Percentiles rank a stretch among this genome's conserved stretches.
Evolutionary conservation across 2,113 vertebrate genomes (phyloP).

Genomic region (Myrmecobius fasciatus): DNA sequence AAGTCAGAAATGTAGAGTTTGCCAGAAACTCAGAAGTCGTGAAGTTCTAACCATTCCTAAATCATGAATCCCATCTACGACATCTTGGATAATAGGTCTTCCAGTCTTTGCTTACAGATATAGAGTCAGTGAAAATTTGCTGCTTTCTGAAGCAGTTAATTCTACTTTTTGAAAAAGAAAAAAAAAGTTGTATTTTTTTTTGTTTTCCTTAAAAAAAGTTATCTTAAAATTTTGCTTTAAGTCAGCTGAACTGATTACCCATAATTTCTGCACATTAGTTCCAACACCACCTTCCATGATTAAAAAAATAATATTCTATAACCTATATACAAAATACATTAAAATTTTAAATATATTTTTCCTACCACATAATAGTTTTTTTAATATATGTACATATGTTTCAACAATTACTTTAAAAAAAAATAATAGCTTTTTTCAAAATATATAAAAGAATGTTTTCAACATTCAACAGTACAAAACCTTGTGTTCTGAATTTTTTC

Average conservation of each 20-base stretch:
- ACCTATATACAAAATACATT: not conserved
- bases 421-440: too few relatives aligned
- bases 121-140: not conserved
- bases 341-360: not conserved
- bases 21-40: not conserved
- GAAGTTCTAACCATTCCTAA: not conserved
- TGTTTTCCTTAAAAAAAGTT: not conserved
- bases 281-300: not conserved
- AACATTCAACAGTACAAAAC: too few relatives aligned
- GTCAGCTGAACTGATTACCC: not conserved
- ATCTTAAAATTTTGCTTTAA: not conserved
- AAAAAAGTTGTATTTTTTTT: not conserved
- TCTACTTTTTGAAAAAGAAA: not conserved
- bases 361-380: too few relatives aligned
- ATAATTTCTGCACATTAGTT: not conserved
- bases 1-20: not conserved
- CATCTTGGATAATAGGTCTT: not conserved
- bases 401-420: too few relatives aligned
- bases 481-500: too few relatives aligned
- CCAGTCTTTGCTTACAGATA: not conserved
- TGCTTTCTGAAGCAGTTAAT: not conserved
- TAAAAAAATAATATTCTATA: not conserved
- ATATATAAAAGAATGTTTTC: too few relatives aligned
- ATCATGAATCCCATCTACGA: not conserved
- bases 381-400: too few relatives aligned